Conservation (phyloP, 1,140 invertebrate genomes). For the Bombus haemorrhoidalis region DNA sequence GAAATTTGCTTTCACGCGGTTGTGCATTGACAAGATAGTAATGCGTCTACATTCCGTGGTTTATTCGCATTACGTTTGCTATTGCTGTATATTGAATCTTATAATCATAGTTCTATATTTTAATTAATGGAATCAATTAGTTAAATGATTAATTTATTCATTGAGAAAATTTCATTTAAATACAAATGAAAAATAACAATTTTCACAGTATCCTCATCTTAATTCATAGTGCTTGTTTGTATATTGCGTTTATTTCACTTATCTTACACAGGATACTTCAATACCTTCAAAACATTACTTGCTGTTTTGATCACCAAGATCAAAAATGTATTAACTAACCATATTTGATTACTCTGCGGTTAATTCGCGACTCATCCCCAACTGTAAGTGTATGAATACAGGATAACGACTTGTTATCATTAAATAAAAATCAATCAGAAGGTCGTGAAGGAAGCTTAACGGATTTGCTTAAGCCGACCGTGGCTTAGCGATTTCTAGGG, state of each 20-base stretch:
- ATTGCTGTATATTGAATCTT: not conserved
- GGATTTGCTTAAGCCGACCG: slow-evolving; percentile 81
- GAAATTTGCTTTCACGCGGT: not conserved
- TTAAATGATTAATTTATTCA: no score
- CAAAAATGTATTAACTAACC: slow-evolving; percentile 64
- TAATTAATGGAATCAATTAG: no score
- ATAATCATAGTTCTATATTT: not conserved
- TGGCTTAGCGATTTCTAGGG: slow-evolving; percentile 72
- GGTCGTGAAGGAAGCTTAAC: slow-evolving; percentile 82
- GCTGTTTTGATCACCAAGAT: slow-evolving; percentile 53
- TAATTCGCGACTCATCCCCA: slow-evolving; percentile 71
- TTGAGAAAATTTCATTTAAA: no score
- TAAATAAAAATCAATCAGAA: slow-evolving; percentile 84
- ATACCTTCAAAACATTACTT: not conserved
- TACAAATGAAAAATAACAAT: no score
- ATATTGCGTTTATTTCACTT: no score
- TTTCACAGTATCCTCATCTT: no score
- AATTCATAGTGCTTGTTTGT: no score
- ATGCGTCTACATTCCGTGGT: not conserved
- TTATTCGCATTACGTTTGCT: no score
- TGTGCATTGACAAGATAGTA: not conserved
- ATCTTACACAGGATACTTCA: no score
- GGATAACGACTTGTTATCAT: slow-evolving; percentile 80
- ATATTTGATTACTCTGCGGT: slow-evolving; percentile 75
- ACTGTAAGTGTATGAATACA: slow-evolving; percentile 79